Evolutionary conservation across 1,140 invertebrate species (phyloP).

Genomic region (Limonius californicus): DNA sequence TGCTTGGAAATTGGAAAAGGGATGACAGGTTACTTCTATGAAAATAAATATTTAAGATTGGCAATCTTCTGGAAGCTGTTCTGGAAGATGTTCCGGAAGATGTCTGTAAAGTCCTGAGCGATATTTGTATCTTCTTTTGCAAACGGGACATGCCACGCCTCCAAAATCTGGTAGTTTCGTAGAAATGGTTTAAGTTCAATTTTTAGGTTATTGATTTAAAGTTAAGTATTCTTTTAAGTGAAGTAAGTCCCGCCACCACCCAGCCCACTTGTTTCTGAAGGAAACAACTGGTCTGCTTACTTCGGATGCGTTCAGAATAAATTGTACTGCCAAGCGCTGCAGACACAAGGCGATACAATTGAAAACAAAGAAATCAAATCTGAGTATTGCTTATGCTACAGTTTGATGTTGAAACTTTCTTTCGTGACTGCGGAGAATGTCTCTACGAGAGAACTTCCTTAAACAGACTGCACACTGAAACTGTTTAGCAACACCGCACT

Average conservation of each 20-base stretch:
- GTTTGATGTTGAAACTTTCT: constrained; percentile 16
- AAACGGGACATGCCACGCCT: constrained; percentile 15
- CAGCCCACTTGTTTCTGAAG: constrained; percentile 21
- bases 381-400: background rate
- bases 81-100: no score
- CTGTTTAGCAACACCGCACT: constrained; percentile 21
- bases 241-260: constrained; percentile 23
- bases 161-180: constrained; percentile 1
- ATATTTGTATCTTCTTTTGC: constrained; percentile 23
- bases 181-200: background rate
- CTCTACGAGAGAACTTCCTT: constrained; percentile 29
- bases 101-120: constrained; percentile 22
- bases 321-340: background rate
- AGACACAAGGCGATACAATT: background rate
- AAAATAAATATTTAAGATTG: no score
- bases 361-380: no score
- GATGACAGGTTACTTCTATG: no score
- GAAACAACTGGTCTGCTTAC: constrained; percentile 25
- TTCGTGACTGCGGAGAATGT: constrained; percentile 26
- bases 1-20: no score
- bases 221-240: no score
- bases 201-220: no score
- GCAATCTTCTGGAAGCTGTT: no score
- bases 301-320: background rate
- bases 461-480: constrained; percentile 23